Percentiles rank a stretch among this genome's conserved stretches.
Conservation (phyloP, 2,888 invertebrate species). For the Idaea straminata region DNA sequence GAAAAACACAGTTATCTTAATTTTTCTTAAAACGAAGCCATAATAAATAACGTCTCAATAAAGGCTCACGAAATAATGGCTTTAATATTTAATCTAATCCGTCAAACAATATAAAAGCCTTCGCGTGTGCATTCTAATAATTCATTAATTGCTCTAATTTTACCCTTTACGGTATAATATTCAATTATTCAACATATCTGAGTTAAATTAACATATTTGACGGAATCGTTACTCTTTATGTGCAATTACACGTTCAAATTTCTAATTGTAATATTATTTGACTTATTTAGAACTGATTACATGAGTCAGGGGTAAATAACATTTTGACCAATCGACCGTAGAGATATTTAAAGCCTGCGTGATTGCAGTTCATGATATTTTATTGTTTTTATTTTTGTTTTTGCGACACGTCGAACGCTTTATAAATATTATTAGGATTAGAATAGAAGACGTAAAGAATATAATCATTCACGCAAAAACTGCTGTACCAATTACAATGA, state of each 20-base stretch:
- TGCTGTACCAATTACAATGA: no score
- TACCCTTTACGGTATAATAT: background rate
- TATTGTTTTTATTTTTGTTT: no score
- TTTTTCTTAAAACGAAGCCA: background rate
- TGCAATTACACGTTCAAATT: constrained; percentile 11
- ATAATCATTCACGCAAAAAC: no score
- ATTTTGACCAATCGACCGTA: no score
- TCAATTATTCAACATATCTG: background rate
- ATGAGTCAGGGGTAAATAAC: constrained; percentile 5
- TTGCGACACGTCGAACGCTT: no score
- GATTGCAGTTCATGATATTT: no score
- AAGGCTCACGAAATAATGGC: background rate
- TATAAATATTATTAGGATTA: no score
- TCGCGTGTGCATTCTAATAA: background rate
- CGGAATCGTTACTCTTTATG: background rate
- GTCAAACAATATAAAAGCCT: background rate
- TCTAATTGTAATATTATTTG: constrained; percentile 20
- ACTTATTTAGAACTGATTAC: constrained; percentile 28
- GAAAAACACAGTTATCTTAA: background rate
- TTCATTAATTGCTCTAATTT: background rate
- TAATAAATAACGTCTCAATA: background rate
- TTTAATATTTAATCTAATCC: background rate
- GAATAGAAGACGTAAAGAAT: no score
- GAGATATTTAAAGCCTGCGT: no score
- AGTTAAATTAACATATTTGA: background rate